Base-by-base conservation (phyloP, 1,140 invertebrate species). In the Cydia fagiglandana region DNA sequence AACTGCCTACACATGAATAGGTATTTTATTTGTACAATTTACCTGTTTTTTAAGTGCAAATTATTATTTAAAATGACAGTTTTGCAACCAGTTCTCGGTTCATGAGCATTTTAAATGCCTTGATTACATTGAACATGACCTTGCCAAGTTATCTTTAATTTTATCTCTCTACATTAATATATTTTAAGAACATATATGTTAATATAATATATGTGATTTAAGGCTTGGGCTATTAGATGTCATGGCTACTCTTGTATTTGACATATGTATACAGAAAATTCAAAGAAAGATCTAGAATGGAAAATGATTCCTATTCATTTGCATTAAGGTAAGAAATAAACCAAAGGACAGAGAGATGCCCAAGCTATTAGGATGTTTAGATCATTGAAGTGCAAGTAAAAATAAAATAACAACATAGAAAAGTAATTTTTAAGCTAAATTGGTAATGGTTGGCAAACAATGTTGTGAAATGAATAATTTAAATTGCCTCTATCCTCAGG, bases 31-130 rank as follows among this genome's bases (percentile, higher is more conserved):
- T 24, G 7, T 12, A 61, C 3, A 61, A 13, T 24, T 61, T 61
- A 61, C 56, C 56, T 61, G 15, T n/a, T 61, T 61, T 24, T 61
- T n/a, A 20, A 61, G 20, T 24, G 56, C 7, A 61, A 61, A 61
- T 24, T 10, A 61, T 61, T 10, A 10, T 24, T 61, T 12, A 24
- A 61, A 61, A 24, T 61, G 20, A 61, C 56, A 61, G 56, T 61
- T 61, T 61, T 61, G 56, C 56, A 10, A 61, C 56, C 20, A 24
- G 56, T 20, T 61, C 53, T 56, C 53, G 15, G 56, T 61, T 24
- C 20, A 61, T 17, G 20, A 61, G 56, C 56, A 61, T 61, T 61
- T 61, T 24, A 61, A 61, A 24, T 61, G 56, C 56, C 56, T 24
- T 24, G 17, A 24, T 61, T 61, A 24, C 20, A 61, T 61, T 61